A percentile compares a stretch with the other conserved stretches of the same genome.
Evolutionary conservation across 37 sponge, comb jelly and placozoan genomes (phyloP).

Genomic region (Diacarnus erythraeanus): DNA sequence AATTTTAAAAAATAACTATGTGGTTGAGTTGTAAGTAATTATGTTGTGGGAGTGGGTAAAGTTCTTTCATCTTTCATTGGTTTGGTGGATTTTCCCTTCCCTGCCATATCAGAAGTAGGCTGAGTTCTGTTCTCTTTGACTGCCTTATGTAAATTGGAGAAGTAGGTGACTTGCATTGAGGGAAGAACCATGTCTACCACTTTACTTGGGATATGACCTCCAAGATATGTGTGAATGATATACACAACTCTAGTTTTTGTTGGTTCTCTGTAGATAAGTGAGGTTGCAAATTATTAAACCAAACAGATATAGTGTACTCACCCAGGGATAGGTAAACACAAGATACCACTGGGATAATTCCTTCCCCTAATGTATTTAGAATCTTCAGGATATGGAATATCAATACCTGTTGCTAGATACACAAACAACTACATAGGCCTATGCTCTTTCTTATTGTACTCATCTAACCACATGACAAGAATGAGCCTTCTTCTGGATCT

Average conservation of each 20-base stretch:
- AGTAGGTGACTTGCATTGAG: slow-evolving; percentile 14
- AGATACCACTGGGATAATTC: slow-evolving; percentile 38
- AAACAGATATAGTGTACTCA: slow-evolving; percentile 9
- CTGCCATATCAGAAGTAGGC: background rate
- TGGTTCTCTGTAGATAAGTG: slow-evolving; percentile 22
- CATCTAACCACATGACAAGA: slow-evolving; percentile 29
- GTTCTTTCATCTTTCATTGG: no score
- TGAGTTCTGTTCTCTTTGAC: slow-evolving; percentile 12
- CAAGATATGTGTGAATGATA: slow-evolving; percentile 38
- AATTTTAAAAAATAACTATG: background rate
- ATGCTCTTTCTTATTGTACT: background rate
- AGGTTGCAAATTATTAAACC: background rate
- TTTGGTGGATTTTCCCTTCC: no score
- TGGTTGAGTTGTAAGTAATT: background rate
- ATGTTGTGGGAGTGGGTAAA: no score
- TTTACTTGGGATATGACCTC: slow-evolving; percentile 36
- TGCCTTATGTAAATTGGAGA: slow-evolving; percentile 27
- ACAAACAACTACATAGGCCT: background rate
- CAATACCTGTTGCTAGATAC: slow-evolving; percentile 34
- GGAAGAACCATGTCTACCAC: slow-evolving; percentile 45
- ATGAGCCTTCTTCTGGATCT: background rate
- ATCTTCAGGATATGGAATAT: slow-evolving; percentile 34
- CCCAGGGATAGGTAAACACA: slow-evolving; percentile 38
- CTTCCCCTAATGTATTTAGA: slow-evolving; percentile 11
- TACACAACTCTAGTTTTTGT: slow-evolving; percentile 31